These are phyloP conservation scores for Pogonognathellus flavescens DNA, from an alignment of 1,140 invertebrate species.

Conservation along the genomic window DNA sequence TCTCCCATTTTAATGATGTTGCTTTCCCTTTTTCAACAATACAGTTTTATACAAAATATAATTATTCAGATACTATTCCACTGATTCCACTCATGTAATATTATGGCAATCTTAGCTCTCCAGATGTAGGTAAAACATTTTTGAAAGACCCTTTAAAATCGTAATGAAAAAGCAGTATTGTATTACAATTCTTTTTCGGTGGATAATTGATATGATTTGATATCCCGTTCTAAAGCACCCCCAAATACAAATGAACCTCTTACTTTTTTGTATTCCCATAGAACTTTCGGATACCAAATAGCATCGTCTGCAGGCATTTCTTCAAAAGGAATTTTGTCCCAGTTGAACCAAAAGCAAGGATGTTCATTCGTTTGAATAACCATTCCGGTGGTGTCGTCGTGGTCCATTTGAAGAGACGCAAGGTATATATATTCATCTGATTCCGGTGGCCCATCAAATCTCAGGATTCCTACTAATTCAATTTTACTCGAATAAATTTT, in stretches of 20 bases:
- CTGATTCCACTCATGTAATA: too few relatives aligned
- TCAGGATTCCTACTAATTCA: slow-evolving; percentile 32
- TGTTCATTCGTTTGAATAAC: neutral
- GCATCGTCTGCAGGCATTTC: slow-evolving; percentile 54
- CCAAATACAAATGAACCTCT: neutral
- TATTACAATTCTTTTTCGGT: neutral
- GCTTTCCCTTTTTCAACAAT: too few relatives aligned
- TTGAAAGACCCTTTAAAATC: too few relatives aligned
- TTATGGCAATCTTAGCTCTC: too few relatives aligned
- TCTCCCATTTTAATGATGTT: too few relatives aligned
- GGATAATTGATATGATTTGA: slow-evolving; percentile 4
- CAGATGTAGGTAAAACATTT: too few relatives aligned
- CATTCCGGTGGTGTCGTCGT: neutral
- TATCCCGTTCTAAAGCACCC: neutral
- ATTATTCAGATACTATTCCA: too few relatives aligned
- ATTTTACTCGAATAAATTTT: neutral
- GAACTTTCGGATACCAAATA: slow-evolving; percentile 51
- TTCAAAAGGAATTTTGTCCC: slow-evolving; percentile 38
- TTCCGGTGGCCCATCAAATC: slow-evolving; percentile 40
- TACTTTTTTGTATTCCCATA: neutral
- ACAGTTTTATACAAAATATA: too few relatives aligned
- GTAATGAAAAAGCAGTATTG: too few relatives aligned
- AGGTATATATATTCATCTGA: slow-evolving; percentile 46
- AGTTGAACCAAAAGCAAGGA: slow-evolving; percentile 43
- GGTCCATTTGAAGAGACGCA: neutral